Conservation (phyloP, 2,888 invertebrate genomes). For the Aradus depressus region DNA sequence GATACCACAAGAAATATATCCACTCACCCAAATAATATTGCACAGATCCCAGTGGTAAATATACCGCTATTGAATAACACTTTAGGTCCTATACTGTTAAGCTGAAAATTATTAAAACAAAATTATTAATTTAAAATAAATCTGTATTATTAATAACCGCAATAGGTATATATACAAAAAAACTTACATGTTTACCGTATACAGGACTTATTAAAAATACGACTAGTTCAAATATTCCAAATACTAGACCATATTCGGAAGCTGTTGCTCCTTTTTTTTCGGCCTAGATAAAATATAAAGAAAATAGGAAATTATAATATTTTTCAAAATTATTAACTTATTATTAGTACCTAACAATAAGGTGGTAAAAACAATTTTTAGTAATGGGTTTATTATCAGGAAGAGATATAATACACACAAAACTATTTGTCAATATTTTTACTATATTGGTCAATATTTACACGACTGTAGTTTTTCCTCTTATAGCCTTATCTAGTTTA, state of each 20-base stretch:
- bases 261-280: slow-evolving; percentile 68
- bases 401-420: neutral
- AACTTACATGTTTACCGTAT: slow-evolving; percentile 60
- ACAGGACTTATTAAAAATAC: slow-evolving; percentile 72
- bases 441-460: too few relatives aligned
- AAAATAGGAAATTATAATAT: neutral
- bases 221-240: slow-evolving; percentile 73
- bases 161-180: neutral
- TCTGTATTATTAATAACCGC: neutral
- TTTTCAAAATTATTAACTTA: neutral
- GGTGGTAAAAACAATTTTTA: neutral
- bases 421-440: too few relatives aligned
- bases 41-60: slow-evolving; percentile 68
- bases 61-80: slow-evolving; percentile 71
- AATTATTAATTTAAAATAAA: neutral
- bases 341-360: neutral
- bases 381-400: neutral
- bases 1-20: neutral
- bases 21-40: slow-evolving; percentile 66
- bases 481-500: too few relatives aligned
- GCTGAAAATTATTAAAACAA: slow-evolving; percentile 35
- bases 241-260: slow-evolving; percentile 75
- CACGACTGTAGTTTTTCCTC: too few relatives aligned
- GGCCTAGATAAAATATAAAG: slow-evolving; percentile 47
- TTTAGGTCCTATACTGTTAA: slow-evolving; percentile 68